These are phyloP conservation scores for Elephas maximus DNA, from an alignment of 2,113 vertebrate genomes.

Conservation along the genomic window DNA sequence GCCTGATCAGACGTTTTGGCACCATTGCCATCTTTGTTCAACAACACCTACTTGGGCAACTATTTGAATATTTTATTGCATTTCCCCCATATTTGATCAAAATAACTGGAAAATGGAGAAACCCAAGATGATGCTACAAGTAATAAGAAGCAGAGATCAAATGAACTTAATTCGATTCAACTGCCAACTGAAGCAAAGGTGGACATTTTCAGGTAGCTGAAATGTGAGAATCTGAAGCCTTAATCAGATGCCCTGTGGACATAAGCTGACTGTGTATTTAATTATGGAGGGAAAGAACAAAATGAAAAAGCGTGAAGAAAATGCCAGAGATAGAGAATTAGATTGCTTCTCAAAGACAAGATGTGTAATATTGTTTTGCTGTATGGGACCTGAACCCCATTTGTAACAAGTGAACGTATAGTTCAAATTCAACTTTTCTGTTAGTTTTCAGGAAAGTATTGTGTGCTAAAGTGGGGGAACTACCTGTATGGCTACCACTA, in stretches of 20 bases:
- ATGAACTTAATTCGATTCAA: conserved; percentile 20
- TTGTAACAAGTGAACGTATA: neutral
- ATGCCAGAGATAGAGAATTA: neutral
- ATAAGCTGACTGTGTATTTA: neutral
- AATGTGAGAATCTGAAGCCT: neutral
- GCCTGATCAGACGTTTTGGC: neutral
- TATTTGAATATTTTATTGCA: neutral
- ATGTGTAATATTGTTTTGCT: neutral
- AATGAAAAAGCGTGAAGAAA: conserved; percentile 23
- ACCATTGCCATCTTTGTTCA: neutral
- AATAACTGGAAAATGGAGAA: conserved; percentile 26
- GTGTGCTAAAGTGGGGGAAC: neutral
- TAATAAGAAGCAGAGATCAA: neutral
- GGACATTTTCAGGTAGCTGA: conserved; percentile 9
- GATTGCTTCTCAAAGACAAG: neutral
- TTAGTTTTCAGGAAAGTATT: neutral
- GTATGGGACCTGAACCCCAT: neutral
- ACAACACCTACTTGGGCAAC: neutral
- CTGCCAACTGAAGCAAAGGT: neutral
- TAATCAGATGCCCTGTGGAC: neutral
- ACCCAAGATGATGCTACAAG: neutral
- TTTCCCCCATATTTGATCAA: conserved; percentile 18
- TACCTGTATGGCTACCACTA: neutral
- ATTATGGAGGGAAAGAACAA: neutral
- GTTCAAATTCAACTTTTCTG: neutral